Percentiles rank a stretch among this genome's conserved stretches.
Evolutionary conservation across 2,888 invertebrate species (phyloP).

Genomic region (Lacanobia oleracea): DNA sequence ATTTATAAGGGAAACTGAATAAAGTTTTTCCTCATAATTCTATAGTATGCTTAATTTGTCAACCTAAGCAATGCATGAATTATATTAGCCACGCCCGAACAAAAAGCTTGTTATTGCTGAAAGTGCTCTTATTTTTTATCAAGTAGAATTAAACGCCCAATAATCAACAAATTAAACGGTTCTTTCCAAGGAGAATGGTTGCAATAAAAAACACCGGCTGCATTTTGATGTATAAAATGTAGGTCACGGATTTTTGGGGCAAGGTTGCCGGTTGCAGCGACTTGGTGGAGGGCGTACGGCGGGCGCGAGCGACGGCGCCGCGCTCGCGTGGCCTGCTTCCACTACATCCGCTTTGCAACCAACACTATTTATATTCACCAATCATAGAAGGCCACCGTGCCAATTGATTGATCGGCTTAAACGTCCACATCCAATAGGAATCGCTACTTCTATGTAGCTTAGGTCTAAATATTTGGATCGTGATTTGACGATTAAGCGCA

Average conservation of each 20-base stretch:
- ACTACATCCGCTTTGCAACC: slow-evolving; percentile 86
- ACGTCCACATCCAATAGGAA: slow-evolving; percentile 82
- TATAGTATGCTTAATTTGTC: slow-evolving; percentile 18
- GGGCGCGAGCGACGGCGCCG: slow-evolving; percentile 65
- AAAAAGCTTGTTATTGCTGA: slow-evolving; percentile 50
- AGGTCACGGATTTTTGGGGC: slow-evolving; percentile 89
- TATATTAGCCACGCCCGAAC: slow-evolving; percentile 32
- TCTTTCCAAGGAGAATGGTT: slow-evolving; percentile 70
- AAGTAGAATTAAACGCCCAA: slow-evolving; percentile 44
- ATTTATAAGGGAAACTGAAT: slow-evolving; percentile 29
- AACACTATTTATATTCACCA: slow-evolving; percentile 80
- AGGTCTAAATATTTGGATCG: slow-evolving; percentile 65
- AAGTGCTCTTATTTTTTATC: slow-evolving; percentile 55
- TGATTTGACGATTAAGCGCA: slow-evolving; percentile 59
- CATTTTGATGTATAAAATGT: slow-evolving; percentile 87
- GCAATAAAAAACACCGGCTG: slow-evolving; percentile 83
- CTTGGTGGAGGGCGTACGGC: slow-evolving; percentile 57
- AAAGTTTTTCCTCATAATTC: slow-evolving; percentile 54
- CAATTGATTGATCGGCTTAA: slow-evolving; percentile 84
- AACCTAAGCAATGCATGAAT: slow-evolving; percentile 43
- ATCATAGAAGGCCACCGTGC: slow-evolving; percentile 86
- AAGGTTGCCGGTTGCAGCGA: slow-evolving; percentile 84
- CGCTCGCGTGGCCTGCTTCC: slow-evolving; percentile 80
- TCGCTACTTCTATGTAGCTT: slow-evolving; percentile 71
- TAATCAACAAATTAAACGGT: slow-evolving; percentile 70